Conservation (phyloP, 2,797 vertebrate genomes). For the Lagorchestes hirsutus region DNA sequence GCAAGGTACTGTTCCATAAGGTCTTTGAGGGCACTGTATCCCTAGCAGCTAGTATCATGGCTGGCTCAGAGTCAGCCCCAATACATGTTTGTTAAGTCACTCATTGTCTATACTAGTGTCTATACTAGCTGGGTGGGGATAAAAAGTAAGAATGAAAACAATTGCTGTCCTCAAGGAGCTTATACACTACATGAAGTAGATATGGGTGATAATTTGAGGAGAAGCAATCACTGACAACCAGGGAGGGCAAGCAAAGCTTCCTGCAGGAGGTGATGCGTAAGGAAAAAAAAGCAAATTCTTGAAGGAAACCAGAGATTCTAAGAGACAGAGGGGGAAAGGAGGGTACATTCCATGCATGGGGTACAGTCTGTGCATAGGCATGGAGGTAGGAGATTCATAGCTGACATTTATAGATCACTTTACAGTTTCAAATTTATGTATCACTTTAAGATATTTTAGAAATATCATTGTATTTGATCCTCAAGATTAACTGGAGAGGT, state of each 20-base stretch:
- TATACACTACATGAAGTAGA: not conserved
- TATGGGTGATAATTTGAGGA: not conserved
- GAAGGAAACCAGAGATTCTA: not conserved
- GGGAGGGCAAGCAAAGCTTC: not conserved
- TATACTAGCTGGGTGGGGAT: not conserved
- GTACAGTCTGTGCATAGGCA: not conserved
- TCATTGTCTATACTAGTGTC: not conserved
- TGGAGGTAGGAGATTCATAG: not conserved
- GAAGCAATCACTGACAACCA: too few relatives aligned
- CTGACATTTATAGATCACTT: not conserved
- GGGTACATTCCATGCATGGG: not conserved
- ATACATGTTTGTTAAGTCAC: not conserved
- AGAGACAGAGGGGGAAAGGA: not conserved
- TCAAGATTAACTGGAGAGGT: constrained; percentile 1
- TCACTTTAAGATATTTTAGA: not conserved
- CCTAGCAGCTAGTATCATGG: not conserved
- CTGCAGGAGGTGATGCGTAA: not conserved
- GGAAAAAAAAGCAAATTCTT: not conserved
- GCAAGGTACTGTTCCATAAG: not conserved
- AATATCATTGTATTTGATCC: constrained; percentile 13
- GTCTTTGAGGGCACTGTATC: not conserved
- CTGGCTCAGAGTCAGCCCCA: not conserved
- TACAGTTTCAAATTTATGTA: not conserved
- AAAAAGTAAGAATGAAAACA: not conserved
- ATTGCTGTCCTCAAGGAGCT: not conserved